Percentiles rank a stretch among this genome's conserved stretches.
Conservation (phyloP, 2,888 invertebrate species). For the Enoplolaimus lenunculus region DNA sequence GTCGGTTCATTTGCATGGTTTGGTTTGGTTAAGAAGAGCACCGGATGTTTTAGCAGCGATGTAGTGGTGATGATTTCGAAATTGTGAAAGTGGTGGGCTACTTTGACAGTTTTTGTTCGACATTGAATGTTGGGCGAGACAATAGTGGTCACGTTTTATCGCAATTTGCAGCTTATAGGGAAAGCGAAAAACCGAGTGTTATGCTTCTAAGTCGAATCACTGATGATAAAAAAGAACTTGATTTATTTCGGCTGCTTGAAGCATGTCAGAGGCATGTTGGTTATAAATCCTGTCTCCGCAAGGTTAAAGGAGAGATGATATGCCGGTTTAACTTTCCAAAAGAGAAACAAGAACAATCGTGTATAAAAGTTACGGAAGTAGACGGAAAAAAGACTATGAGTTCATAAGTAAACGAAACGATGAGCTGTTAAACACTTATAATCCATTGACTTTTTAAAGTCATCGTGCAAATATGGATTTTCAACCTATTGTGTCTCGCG, state of each 20-base stretch:
- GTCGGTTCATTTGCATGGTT: neutral
- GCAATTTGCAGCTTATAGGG: neutral
- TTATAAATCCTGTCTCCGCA: neutral
- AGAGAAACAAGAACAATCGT: neutral
- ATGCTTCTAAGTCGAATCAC: neutral
- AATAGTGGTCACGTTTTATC: neutral
- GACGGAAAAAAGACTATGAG: neutral
- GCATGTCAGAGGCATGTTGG: neutral
- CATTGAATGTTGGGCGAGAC: neutral
- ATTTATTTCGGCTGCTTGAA: neutral
- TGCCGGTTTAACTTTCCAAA: neutral
- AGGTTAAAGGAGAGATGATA: neutral
- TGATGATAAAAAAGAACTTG: neutral
- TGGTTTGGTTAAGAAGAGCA: neutral
- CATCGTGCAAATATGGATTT: neutral
- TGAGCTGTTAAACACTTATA: neutral
- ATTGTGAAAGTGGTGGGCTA: neutral
- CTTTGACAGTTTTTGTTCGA: neutral
- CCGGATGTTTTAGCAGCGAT: neutral
- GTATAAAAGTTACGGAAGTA: neutral
- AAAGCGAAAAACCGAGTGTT: neutral
- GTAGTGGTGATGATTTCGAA: neutral
- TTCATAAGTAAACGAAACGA: neutral
- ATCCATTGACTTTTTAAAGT: neutral
- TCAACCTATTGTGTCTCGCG: neutral